Conservation (phyloP, 2,113 vertebrate species). For the Gnathonemus echidnorhynchus region DNA sequence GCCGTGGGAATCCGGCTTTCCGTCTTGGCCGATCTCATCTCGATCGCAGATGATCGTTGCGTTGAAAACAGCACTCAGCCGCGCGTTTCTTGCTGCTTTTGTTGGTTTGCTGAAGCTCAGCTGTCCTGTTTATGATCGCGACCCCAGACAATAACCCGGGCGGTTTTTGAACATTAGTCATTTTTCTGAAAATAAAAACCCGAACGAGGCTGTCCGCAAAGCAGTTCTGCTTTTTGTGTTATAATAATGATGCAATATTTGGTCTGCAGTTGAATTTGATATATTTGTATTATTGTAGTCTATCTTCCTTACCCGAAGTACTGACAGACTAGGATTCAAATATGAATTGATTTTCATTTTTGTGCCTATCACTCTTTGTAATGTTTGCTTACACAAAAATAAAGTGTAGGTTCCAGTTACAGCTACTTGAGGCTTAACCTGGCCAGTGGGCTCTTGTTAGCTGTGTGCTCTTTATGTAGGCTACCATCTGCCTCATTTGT, state of each 20-base stretch:
- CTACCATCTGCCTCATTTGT: neutral
- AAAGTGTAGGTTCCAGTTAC: neutral
- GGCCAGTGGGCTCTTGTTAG: neutral
- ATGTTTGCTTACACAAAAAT: neutral
- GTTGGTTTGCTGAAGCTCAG: neutral
- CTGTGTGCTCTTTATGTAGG: neutral
- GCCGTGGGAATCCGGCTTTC: neutral
- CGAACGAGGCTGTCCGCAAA: neutral
- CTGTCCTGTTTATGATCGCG: neutral
- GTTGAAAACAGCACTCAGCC: neutral
- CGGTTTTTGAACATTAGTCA: neutral
- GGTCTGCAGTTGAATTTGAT: neutral
- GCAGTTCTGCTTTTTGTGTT: neutral
- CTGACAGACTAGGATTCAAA: neutral
- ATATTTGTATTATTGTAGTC: neutral
- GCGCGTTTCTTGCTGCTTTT: neutral
- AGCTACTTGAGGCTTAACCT: neutral
- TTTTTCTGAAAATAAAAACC: neutral
- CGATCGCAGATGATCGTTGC: neutral
- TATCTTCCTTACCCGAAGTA: neutral
- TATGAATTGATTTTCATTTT: neutral
- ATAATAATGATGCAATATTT: neutral
- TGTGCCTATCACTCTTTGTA: neutral
- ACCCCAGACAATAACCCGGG: neutral
- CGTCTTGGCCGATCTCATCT: neutral